A percentile compares a stretch with the other conserved stretches of the same genome.
These are phyloP conservation scores for Bambusicola thoracicus DNA, from an alignment of 2,113 vertebrate species.

Conservation along the genomic window DNA sequence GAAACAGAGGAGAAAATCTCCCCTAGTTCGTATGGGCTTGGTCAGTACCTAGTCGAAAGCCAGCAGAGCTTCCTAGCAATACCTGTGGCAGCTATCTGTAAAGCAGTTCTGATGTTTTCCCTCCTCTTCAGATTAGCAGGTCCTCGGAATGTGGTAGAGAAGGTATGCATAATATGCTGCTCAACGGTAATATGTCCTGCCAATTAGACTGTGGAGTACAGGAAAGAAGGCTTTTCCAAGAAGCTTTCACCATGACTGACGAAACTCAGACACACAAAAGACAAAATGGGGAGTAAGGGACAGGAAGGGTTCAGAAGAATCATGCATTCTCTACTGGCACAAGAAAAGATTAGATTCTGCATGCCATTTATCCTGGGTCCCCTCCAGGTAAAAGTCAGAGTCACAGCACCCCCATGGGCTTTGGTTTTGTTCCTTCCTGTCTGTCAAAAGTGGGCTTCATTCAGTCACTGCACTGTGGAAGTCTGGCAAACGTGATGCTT, in stretches of 20 bases:
- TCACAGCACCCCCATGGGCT: not conserved
- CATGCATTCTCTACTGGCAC: not conserved
- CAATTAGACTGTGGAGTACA: not conserved
- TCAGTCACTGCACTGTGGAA: not conserved
- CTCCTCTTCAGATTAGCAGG: conserved; percentile 4
- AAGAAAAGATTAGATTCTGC: not conserved
- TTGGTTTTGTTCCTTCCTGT: not conserved
- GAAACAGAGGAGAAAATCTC: conserved; percentile 6
- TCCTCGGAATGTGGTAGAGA: not conserved
- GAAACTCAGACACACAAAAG: not conserved
- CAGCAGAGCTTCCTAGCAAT: not conserved
- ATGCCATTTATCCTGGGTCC: not conserved
- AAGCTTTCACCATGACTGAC: not conserved
- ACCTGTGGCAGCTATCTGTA: not conserved
- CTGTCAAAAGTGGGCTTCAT: not conserved
- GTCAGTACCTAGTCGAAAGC: not conserved
- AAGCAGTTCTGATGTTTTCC: not conserved
- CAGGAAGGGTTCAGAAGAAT: not conserved
- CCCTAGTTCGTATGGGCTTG: not conserved
- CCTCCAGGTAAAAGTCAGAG: not conserved
- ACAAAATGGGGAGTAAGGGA: not conserved
- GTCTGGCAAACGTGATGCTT: not conserved
- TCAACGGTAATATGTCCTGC: not conserved
- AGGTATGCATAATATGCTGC: not conserved
- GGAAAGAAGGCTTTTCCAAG: not conserved